Base-by-base conservation (phyloP, 2,113 vertebrate species). In the Nanger granti region DNA sequence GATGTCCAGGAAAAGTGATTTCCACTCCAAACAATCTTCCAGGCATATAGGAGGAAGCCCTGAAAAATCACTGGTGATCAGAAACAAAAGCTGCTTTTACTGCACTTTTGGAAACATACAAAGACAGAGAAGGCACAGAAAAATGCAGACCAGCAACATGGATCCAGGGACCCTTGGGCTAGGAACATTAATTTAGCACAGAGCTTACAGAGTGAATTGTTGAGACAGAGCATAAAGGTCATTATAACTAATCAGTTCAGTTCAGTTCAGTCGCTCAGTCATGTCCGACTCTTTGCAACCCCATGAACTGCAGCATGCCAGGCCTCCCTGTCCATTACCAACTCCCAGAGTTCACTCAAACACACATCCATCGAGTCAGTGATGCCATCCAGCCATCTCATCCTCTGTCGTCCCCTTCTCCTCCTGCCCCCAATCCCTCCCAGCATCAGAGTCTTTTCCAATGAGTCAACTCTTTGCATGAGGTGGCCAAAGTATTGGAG, bases 31-130 rank as follows among this genome's bases (percentile, higher is more conserved):
- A 22, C 24, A 88, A 69, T 87, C 66, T 91, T 84, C 15, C 47
- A 93, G 52, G 10, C 18, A 17, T 29, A 37, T 62, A 24, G 34
- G 49, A 92, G 18, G 31, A 94, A 93, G 47, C 28, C 18, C 37
- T 92, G 73, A 94, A 54, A 92, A 96, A 55, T 41, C n/a, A 57
- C n/a, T 4, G 15, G 15, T 79, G 49, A 88, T 34, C 49, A 91
- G n/a, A 85, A 97, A 60, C 62, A 34, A 95, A 90, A 91, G 62
- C 8, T 57, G 69, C 34, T 87, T 94, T 89, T 73, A 41, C 83
- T 94, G 95, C 2, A n/a, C 62, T 95, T 22, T 89, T 41, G 41
- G 88, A 96, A 87, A 92, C 44, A 96, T 41, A 62, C 20, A 64
- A 57, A 95, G 69, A 52, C 17, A 91, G n/a, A 97, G 28, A 96